These are phyloP conservation scores for Linyphia triangularis DNA, from an alignment of 2,888 invertebrate species.

Conservation along the genomic window DNA sequence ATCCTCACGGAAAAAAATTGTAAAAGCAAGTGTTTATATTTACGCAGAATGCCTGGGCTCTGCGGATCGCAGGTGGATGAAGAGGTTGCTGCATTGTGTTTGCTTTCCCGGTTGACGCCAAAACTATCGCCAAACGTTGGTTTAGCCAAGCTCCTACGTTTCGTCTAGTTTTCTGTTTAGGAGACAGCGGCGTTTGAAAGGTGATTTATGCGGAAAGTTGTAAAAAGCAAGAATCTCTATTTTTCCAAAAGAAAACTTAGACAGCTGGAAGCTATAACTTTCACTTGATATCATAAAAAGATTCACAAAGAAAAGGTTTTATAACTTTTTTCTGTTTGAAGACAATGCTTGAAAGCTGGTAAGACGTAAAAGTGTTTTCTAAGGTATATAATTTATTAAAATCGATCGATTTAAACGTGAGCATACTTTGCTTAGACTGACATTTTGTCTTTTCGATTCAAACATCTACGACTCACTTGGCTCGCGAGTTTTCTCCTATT, in stretches of 20 bases:
- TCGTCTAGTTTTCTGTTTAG: slow-evolving; percentile 8
- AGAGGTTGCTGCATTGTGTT: slow-evolving; percentile 41
- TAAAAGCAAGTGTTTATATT: slow-evolving; percentile 30
- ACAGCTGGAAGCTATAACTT: slow-evolving; percentile 31
- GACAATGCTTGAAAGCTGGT: neutral
- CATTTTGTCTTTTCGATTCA: no score
- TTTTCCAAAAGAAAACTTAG: slow-evolving; percentile 26
- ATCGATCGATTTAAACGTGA: neutral
- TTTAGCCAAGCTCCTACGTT: neutral
- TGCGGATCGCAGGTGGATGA: slow-evolving; percentile 64
- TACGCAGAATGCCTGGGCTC: slow-evolving; percentile 48
- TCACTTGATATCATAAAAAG: slow-evolving; percentile 8
- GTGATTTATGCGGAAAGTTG: slow-evolving; percentile 11
- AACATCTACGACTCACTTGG: no score
- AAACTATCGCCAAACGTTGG: slow-evolving; percentile 29
- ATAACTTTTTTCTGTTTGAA: neutral
- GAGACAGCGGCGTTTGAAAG: neutral
- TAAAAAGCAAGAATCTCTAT: neutral
- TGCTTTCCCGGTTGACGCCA: slow-evolving; percentile 1
- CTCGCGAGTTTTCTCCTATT: no score
- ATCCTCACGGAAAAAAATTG: slow-evolving; percentile 12
- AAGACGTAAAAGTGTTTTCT: neutral
- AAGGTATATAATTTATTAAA: neutral
- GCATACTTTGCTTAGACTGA: neutral
- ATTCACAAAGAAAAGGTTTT: neutral